These are phyloP conservation scores for Merops nubicus DNA, from an alignment of 2,113 vertebrate genomes.

Conservation along the genomic window DNA sequence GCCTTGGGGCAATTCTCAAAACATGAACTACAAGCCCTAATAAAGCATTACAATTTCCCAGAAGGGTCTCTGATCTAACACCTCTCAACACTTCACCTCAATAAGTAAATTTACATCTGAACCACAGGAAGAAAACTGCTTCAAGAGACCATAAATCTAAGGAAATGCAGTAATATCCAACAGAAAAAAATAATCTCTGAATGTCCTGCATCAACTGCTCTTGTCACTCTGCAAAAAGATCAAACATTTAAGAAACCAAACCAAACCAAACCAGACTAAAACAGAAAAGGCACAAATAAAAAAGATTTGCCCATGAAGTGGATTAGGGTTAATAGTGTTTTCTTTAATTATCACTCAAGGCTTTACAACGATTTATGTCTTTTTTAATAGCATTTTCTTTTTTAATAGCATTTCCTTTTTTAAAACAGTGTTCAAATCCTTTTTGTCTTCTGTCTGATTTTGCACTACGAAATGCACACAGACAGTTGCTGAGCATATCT, in stretches of 20 bases:
- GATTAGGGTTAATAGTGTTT: background rate
- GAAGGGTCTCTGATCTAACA: background rate
- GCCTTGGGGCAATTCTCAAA: background rate
- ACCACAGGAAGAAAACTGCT: background rate
- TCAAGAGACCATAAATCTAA: background rate
- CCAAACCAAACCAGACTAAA: background rate
- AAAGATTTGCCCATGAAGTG: background rate
- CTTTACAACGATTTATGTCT: background rate
- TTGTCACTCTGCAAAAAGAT: background rate
- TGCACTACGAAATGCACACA: background rate
- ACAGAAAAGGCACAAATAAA: background rate
- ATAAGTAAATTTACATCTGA: background rate
- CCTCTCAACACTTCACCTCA: background rate
- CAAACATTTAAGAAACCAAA: background rate
- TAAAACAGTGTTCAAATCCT: background rate
- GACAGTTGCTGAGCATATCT: background rate
- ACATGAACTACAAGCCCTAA: background rate
- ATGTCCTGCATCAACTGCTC: background rate
- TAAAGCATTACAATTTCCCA: background rate
- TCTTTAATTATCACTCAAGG: background rate
- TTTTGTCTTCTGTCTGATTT: background rate
- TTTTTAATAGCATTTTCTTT: background rate
- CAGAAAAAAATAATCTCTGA: background rate
- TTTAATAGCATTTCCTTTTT: background rate
- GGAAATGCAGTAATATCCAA: background rate